Percentiles rank a stretch among this genome's conserved stretches.
Conservation (phyloP, 1,140 invertebrate species). For the Proales similis region DNA sequence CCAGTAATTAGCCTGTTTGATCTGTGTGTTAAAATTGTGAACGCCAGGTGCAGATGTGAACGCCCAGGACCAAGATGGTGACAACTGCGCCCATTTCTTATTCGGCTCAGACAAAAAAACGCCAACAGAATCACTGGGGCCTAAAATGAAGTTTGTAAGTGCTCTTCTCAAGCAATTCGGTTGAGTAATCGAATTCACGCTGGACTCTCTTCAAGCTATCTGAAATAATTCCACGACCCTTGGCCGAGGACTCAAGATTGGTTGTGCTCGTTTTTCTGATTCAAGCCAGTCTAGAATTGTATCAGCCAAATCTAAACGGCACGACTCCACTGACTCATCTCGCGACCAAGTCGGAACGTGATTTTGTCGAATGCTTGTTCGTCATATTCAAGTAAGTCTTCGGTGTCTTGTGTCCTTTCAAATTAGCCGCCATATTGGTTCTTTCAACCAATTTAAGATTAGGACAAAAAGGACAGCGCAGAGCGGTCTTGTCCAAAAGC, state of each 20-base stretch:
- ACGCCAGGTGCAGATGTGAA: slow-evolving; percentile 62
- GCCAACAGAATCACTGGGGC: slow-evolving; percentile 9
- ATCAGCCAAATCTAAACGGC: no score
- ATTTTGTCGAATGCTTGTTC: no score
- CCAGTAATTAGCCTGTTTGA: background rate
- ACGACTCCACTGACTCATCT: no score
- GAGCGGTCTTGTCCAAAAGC: slow-evolving; percentile 72
- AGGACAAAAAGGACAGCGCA: slow-evolving; percentile 69
- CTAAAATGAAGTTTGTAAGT: slow-evolving; percentile 43
- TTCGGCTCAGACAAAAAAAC: no score
- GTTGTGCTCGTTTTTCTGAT: no score
- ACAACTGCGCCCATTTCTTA: slow-evolving; percentile 66
- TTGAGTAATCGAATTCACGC: no score
- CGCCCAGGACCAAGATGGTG: slow-evolving; percentile 73
- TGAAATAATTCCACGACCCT: slow-evolving; percentile 47
- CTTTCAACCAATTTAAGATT: no score
- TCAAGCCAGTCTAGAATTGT: no score
- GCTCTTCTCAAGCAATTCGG: slow-evolving; percentile 48
- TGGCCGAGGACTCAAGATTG: slow-evolving; percentile 69
- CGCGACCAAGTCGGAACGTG: no score
- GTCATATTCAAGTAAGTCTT: no score
- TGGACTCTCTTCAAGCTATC: background rate
- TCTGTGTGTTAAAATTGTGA: background rate
- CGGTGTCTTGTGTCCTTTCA: no score
- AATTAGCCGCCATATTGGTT: no score